Percentiles rank a stretch among this genome's conserved stretches.
These are phyloP conservation scores for Anneissia japonica DNA, from an alignment of 35 echinoderm and acorn worm species.

Conservation along the genomic window DNA sequence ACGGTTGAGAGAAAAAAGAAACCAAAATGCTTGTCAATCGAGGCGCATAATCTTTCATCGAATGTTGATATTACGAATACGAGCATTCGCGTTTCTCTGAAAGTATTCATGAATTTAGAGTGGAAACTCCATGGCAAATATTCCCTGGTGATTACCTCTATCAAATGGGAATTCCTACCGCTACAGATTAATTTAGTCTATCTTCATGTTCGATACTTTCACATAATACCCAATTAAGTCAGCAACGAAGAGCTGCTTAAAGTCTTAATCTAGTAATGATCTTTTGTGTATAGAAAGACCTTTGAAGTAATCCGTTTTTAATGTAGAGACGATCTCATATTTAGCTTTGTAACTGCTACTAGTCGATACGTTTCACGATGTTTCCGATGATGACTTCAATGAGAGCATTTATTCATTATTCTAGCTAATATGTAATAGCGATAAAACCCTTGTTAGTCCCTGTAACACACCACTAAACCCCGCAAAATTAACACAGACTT, in stretches of 20 bases:
- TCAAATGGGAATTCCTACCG: not conserved
- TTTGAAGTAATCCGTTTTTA: not conserved
- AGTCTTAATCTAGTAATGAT: not conserved
- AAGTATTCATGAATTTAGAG: not conserved
- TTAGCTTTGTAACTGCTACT: slow-evolving; percentile 1
- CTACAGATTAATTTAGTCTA: not conserved
- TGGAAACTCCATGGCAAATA: not conserved
- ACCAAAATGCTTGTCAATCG: not conserved
- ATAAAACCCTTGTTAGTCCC: too few species aligned
- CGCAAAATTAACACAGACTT: too few species aligned
- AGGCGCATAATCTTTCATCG: not conserved
- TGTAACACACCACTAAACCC: too few species aligned
- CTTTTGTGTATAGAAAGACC: not conserved
- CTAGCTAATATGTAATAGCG: too few species aligned
- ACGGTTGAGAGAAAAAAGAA: not conserved
- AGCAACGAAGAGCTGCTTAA: not conserved
- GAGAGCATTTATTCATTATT: not conserved
- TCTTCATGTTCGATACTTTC: not conserved
- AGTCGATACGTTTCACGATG: not conserved
- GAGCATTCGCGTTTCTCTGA: not conserved
- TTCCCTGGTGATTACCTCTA: not conserved
- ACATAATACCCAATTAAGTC: not conserved
- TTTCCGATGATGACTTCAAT: not conserved
- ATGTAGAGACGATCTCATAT: not conserved
- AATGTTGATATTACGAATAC: not conserved